Evolutionary conservation across 2,797 vertebrate genomes (phyloP).

Genomic region (Loris lydekkerianus): DNA sequence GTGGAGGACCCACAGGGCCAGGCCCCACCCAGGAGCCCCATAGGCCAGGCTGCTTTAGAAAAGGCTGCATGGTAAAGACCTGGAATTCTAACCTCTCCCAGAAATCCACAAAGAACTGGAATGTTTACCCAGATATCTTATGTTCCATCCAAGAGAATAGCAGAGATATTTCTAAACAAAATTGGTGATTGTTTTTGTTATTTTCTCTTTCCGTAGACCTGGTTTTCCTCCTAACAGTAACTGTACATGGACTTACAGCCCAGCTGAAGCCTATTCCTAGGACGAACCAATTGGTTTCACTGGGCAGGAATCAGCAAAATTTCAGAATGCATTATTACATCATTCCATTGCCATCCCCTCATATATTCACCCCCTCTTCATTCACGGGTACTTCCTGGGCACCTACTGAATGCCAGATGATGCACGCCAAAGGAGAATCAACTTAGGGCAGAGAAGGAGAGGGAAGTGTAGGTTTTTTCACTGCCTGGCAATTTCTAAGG

Average conservation of each 20-base stretch:
- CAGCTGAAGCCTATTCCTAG: background rate
- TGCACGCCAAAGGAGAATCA: background rate
- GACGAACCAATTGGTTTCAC: background rate
- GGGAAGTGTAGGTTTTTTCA: background rate
- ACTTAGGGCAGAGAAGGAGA: background rate
- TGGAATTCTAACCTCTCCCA: background rate
- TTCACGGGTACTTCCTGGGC: background rate
- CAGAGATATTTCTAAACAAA: background rate
- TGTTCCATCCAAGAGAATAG: background rate
- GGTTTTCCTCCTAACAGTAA: background rate
- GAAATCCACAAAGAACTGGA: background rate
- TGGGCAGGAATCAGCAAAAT: background rate
- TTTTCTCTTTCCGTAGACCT: background rate
- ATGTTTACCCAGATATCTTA: background rate
- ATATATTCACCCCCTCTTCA: background rate
- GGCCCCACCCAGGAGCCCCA: background rate
- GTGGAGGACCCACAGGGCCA: background rate
- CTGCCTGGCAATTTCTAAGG: conserved; percentile 4
- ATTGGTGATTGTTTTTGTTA: background rate
- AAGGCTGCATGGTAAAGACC: background rate
- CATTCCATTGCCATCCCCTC: too few relatives aligned
- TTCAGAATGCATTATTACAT: background rate
- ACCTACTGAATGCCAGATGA: background rate
- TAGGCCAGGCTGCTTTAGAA: background rate
- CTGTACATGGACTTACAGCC: background rate